Evolutionary conservation across 35 echinoderm and acorn worm genomes (phyloP), one percentile per base, ranked within the genome.

Genomic region (Heliocidaris tuberculata): DNA sequence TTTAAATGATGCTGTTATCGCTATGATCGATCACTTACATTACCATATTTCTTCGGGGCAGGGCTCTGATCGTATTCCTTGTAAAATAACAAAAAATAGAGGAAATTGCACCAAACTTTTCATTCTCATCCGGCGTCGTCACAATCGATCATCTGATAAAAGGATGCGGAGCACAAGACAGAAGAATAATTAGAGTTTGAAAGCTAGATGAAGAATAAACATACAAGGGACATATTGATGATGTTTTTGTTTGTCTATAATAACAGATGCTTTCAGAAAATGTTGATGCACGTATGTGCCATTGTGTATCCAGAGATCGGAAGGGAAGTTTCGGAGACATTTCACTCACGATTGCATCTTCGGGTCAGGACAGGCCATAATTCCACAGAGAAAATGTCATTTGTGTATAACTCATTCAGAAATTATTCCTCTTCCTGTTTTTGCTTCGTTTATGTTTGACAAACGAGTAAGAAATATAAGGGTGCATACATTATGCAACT

Each of bases 21-120:
- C 65, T 27, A n/a, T 78, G 65, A 78, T 78, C 17, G 17, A 78
- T 78, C 21, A 27, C 65, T 78, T n/a, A 6, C 65, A 78, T 78
- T 78, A 78, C 65, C 65, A 78, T 78, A 78, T 78, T 78, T 78
- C 65, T 78, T 78, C 65, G 17, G 65, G 65, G 65, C 65, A 78
- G 65, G 59, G 65, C 4, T 78, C 21, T 78, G 21, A 78, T 78
- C 65, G 21, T 78, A 78, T 78, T 78, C 65, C 65, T n/a, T 78
- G 17, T 78, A 78, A 78, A 78, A 24, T 7, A 78, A 78, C 65
- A 78, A 78, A 78, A 78, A 19, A n/a, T n/a, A n/a, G 65, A 78
- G 65, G 65, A 78, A 78, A 78, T 78, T n/a, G 65, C 21, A 6
- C 15, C 65, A 7, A 78, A 78, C 19, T 78, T 17, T 78, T 78